Percentiles rank a stretch among this genome's conserved stretches.
These are phyloP conservation scores for Apodemus sylvaticus DNA, from an alignment of 2,113 vertebrate genomes.

Conservation along the genomic window DNA sequence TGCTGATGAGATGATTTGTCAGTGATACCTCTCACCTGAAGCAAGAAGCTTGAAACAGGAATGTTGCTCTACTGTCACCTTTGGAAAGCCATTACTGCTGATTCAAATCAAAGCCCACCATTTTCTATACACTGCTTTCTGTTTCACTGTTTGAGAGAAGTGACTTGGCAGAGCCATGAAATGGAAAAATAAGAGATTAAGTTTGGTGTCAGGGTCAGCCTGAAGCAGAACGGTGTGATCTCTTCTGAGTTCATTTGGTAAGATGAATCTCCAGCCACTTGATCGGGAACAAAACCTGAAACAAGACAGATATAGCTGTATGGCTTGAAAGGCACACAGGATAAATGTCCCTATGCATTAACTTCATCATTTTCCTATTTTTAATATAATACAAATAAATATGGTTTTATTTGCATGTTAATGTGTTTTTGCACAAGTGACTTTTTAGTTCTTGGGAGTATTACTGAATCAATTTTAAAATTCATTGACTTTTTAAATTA, in stretches of 20 bases:
- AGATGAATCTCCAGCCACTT: neutral
- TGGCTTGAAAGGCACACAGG: neutral
- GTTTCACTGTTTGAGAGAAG: conserved; percentile 13
- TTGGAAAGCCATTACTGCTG: conserved; percentile 3
- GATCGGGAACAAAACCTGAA: neutral
- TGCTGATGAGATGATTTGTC: neutral
- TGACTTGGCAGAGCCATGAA: neutral
- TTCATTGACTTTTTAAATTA: neutral
- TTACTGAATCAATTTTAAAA: neutral
- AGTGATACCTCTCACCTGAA: neutral
- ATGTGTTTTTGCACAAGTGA: conserved; percentile 19
- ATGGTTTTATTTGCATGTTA: neutral
- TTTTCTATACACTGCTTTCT: neutral
- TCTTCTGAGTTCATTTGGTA: neutral
- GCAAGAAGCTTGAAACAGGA: neutral
- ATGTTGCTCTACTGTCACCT: neutral
- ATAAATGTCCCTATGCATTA: neutral
- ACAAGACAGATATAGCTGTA: neutral
- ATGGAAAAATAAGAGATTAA: neutral
- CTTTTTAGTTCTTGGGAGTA: neutral
- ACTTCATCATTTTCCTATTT: neutral
- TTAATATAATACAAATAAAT: neutral
- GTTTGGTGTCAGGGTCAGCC: no score
- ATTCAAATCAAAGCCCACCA: neutral
- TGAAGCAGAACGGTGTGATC: neutral